phyloP scores from a whole-genome alignment of 2,888 invertebrate species.

The Panopea generosa region DNA sequence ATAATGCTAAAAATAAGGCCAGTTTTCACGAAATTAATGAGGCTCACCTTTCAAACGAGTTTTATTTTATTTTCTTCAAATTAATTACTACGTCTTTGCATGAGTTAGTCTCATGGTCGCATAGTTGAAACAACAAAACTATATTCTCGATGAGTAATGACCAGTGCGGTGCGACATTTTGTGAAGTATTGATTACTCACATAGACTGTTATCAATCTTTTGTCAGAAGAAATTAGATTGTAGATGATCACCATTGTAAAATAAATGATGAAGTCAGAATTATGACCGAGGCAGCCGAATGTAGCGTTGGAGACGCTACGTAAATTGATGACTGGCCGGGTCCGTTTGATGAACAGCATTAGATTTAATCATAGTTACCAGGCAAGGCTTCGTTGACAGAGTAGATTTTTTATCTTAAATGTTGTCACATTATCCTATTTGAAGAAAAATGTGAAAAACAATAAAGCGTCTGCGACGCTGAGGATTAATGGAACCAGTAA shows the following conservation, averaged over 20 bases:
- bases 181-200: slow-evolving; percentile 34
- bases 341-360: not conserved
- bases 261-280: slow-evolving; percentile 67
- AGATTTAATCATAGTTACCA: not conserved
- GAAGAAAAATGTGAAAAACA: not conserved
- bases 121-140: too few species aligned
- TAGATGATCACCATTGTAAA: slow-evolving; percentile 43
- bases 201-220: slow-evolving; percentile 50
- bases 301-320: slow-evolving; percentile 19
- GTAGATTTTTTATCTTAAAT: slow-evolving; percentile 5
- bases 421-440: not conserved
- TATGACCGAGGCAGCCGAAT: slow-evolving; percentile 35
- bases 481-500: too few species aligned
- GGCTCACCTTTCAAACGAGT: too few species aligned
- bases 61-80: too few species aligned
- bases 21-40: too few species aligned
- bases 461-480: too few species aligned
- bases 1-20: too few species aligned
- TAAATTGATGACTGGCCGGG: slow-evolving; percentile 16
- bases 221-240: slow-evolving; percentile 54
- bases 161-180: not conserved
- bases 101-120: too few species aligned
- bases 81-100: too few species aligned
- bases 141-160: not conserved
- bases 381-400: not conserved